Percentiles rank a stretch among this genome's conserved stretches.
Evolutionary conservation across 2,113 vertebrate species (phyloP).

Genomic region (Cromileptes altivelis): DNA sequence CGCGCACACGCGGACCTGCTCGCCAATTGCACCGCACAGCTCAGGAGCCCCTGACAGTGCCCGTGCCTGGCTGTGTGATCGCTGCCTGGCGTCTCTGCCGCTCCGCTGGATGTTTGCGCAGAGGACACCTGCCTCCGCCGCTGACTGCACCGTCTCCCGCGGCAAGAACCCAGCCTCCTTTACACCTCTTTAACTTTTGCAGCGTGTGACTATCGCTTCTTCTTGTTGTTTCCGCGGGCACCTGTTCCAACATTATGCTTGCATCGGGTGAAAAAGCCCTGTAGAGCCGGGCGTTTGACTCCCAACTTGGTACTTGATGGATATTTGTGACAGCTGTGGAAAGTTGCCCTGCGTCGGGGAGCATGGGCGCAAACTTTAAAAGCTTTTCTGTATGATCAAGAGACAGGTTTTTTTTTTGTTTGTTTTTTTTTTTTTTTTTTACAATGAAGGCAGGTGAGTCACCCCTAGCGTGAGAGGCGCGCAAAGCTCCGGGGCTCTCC

Average conservation of each 20-base stretch:
- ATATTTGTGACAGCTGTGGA: constrained; percentile 33
- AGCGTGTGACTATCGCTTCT: neutral
- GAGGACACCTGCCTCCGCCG: constrained; percentile 42
- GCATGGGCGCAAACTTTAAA: constrained; percentile 70
- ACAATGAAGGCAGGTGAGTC: constrained; percentile 73
- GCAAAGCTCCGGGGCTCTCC: constrained; percentile 35
- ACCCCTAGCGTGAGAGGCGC: constrained; percentile 53
- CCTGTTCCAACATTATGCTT: constrained; percentile 19
- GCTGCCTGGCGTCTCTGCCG: constrained; percentile 20
- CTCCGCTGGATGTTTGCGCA: constrained; percentile 74
- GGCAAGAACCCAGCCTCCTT: neutral
- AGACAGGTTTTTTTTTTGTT: constrained; percentile 30
- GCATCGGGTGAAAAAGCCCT: neutral
- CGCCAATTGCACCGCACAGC: constrained; percentile 31
- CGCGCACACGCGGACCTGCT: constrained; percentile 69
- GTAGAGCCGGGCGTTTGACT: constrained; percentile 15
- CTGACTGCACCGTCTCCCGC: constrained; percentile 4
- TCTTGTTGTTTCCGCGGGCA: neutral
- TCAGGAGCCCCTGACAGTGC: constrained; percentile 55
- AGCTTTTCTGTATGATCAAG: constrained; percentile 19
- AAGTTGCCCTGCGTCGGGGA: constrained; percentile 70
- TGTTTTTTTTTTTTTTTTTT: neutral
- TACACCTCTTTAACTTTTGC: constrained; percentile 32
- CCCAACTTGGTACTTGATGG: constrained; percentile 54
- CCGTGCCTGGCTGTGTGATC: constrained; percentile 35